Evolutionary conservation across 2,113 vertebrate genomes (phyloP), one percentile per base, ranked within the genome.

Genomic region (Cyanocitta stelleri): DNA sequence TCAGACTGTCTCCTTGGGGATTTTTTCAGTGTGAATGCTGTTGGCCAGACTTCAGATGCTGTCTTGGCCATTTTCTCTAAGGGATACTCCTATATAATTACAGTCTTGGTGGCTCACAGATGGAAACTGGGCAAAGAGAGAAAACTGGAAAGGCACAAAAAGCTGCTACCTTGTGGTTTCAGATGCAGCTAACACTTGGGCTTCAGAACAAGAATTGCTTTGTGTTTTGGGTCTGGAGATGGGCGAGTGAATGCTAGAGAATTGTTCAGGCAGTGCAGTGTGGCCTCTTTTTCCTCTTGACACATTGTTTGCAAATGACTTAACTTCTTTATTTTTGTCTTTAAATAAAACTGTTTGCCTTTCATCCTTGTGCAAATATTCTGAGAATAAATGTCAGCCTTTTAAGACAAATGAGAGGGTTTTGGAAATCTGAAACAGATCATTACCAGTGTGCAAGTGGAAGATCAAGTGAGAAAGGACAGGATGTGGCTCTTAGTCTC

Each of bases 71-170:
- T 93, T 94, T 90, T 92, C 95, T 84, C 79, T 13, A 67, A 27
- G 93, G 93, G 29, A 85, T 90, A 37, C 30, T 86, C 24, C 68
- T 72, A 20, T 56, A 18, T 97, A 95, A 95, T 95, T 95, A 89
- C 52, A 72, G 73, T 78, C 61, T 92, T 44, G 17, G 44, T 83
- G 23, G 48, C 52, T 89, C 44, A 35, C 33, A 78, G 76, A 16
- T 73, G 55, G 54, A 64, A 95, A 67, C 32, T 67, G 35, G 33
- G 67, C 1, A 8, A 63, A 33, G 41, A 87, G 75, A 51, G 51
- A 77, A 48, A 54, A 41, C 48, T 87, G 61, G 39, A 67, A 62
- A 75, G 55, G 59, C 74, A 35, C 22, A 58, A 52, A 85, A 87
- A 77, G 74, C 73, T 59, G 37, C 61, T 75, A 78, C 33, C 69